A percentile compares a stretch with the other conserved stretches of the same genome.
Evolutionary conservation across 2,113 vertebrate genomes (phyloP).

Genomic region (Todiramphus saurophagus): DNA sequence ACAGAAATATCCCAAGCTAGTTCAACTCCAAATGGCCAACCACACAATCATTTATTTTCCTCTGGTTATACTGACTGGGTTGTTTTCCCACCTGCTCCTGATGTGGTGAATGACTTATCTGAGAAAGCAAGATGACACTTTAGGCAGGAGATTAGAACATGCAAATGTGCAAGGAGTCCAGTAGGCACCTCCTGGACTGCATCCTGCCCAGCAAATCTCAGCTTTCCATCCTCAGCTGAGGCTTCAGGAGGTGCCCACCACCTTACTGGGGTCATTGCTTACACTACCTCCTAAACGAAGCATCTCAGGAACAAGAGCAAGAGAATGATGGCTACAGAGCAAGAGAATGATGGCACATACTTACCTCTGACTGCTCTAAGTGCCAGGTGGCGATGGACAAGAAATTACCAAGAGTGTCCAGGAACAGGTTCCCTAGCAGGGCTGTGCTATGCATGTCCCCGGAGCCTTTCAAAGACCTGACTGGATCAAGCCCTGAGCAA

Average conservation of each 20-base stretch:
- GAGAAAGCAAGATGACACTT: constrained; percentile 66
- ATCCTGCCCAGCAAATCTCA: background rate
- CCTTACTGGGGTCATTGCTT: background rate
- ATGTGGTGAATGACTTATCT: constrained; percentile 63
- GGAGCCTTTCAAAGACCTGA: background rate
- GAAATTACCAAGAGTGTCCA: background rate
- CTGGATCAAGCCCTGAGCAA: background rate
- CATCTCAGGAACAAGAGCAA: background rate
- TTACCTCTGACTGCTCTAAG: background rate
- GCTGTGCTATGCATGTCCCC: background rate
- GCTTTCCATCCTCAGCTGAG: background rate
- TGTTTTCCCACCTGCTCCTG: constrained; percentile 71
- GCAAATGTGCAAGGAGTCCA: constrained; percentile 44
- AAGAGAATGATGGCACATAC: rapidly evolving
- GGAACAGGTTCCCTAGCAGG: background rate
- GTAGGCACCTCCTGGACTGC: background rate
- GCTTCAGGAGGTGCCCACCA: background rate
- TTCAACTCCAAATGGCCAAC: constrained; percentile 47
- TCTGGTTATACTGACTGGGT: background rate
- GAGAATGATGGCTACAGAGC: background rate
- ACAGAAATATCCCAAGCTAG: constrained; percentile 22
- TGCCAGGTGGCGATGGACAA: background rate
- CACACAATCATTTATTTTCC: constrained; percentile 14
- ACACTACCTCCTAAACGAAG: background rate
- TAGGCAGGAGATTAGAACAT: constrained; percentile 70